Evolutionary conservation across 92 coral and sea anemone species (phyloP), one percentile per base, ranked within the genome.

Genomic region (Muricea muricata): DNA sequence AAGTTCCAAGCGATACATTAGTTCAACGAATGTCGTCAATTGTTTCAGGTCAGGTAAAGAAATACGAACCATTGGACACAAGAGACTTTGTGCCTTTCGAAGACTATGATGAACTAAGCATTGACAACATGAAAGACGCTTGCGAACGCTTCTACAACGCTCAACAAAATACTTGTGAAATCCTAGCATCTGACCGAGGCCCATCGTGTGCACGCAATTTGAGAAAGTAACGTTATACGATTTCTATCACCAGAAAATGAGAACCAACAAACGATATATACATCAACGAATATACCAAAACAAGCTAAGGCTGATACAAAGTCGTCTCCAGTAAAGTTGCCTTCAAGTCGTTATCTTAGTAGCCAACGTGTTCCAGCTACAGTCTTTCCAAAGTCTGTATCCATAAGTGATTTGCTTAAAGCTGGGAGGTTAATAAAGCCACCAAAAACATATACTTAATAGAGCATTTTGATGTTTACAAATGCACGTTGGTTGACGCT

Each of bases 391-490:
- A 82, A 82, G 78, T 87, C 91, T 6, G 65, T 87, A 28, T 20
- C 56, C 0, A 48, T 41, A 26, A 37, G 61, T 10, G 57, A 73
- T 46, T 31, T 73, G 80, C n/a, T 73, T 3, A 46, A 37, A 17
- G 71, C 56, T 33, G 57, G 61, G 34, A 17, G 46, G 32, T 47
- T 41, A 68, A 20, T 70, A 26, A 69, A 28, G 48, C 70, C 75
- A 2, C 50, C 12, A 70, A 79, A 87, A 58, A 65, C 66, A 45
- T 73, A 73, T 31, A 37, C 37, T 87, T 39, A 74, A 87, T 80
- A 61, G 90, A 87, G 87, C 26, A 65, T 75, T 87, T 87, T 71
- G 70, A 87, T 81, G 74, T 87, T 50, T 31, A 77, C 65, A 66
- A 80, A 47, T 67, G 65, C 58, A 57, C 47, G 83, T 87, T 82